Base-by-base conservation (phyloP, 2,113 vertebrate genomes). In the Apteryx owenii region DNA sequence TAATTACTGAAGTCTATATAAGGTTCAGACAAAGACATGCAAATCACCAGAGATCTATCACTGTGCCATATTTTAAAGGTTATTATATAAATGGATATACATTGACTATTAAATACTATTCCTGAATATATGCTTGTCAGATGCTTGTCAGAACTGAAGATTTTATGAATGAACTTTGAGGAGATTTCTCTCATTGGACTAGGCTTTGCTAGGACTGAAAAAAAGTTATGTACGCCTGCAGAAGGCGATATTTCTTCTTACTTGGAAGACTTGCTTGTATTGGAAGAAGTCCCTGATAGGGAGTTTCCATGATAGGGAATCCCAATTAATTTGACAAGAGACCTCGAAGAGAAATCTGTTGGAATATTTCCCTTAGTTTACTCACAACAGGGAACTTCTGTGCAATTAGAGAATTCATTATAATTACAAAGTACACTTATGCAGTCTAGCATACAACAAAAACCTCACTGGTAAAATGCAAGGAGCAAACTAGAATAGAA, bases 231-330 rank as follows among this genome's bases (percentile, higher is more conserved):
- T 46, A 87, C 84, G 5, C 5, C 8, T 85, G 38, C 23, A 33
- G 0, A 0, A 72, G 9, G 1, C 6, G 62, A 9, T 31, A 8
- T 61, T 89, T 94, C 81, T 72, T 89, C 25, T 33, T 65, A 36
- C 3, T 23, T 65, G 36, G 29, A 60, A 60, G 56, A 60, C 31
- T 18, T 60, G 19, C 46, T 33, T 28, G 5, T 46, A 51, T 33
- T 80, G 20, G 31, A 91, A 69, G 8, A 78, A 75, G 9, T 36
- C 62, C 21, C 15, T 60, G 11, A 44, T 5, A 77, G 10, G 12
- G 25, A 76, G 4, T 40, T 88, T 80, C 33, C 17, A 50, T 65
- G 31, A 29, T 18, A 76, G 16, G 18, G 48, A 93, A 89, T 73
- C 4, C 1, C 7, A 73, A 12, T 12, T 38, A 61, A 40, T 42